Conservation (phyloP, 2,797 vertebrate genomes). For the Phataginus tricuspis region DNA sequence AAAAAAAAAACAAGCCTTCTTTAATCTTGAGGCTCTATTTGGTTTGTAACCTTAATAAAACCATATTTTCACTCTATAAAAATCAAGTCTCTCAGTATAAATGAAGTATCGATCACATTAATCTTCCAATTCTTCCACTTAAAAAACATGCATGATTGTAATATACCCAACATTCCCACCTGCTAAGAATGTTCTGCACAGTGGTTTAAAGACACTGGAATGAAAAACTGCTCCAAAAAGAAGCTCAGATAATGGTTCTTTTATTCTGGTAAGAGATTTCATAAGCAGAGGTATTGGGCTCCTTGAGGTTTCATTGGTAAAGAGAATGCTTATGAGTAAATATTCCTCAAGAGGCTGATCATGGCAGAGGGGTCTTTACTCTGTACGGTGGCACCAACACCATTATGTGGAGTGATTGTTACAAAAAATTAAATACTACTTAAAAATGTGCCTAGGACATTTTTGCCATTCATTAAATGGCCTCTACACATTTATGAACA, state of each 20-base stretch:
- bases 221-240: constrained; percentile 71
- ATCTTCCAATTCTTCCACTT: constrained; percentile 28
- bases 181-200: constrained; percentile 17
- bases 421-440: constrained; percentile 17
- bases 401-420: constrained; percentile 84
- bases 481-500: constrained; percentile 92
- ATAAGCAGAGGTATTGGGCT: neutral
- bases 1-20: constrained; percentile 40
- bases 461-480: constrained; percentile 66
- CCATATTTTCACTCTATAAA: constrained; percentile 51
- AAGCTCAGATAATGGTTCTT: neutral
- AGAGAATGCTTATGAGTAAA: constrained; percentile 91
- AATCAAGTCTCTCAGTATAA: constrained; percentile 49
- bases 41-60: constrained; percentile 60
- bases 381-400: constrained; percentile 91
- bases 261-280: neutral
- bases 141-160: neutral
- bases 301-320: constrained; percentile 87
- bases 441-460: neutral
- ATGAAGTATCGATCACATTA: neutral
- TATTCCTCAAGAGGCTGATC: constrained; percentile 90
- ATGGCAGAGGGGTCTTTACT: constrained; percentile 91
- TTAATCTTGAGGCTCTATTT: constrained; percentile 6
- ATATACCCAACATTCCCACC: neutral
- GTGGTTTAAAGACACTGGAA: constrained; percentile 20